Conservation (phyloP, 2,797 vertebrate species). For the Gadopsis bispinosus region DNA sequence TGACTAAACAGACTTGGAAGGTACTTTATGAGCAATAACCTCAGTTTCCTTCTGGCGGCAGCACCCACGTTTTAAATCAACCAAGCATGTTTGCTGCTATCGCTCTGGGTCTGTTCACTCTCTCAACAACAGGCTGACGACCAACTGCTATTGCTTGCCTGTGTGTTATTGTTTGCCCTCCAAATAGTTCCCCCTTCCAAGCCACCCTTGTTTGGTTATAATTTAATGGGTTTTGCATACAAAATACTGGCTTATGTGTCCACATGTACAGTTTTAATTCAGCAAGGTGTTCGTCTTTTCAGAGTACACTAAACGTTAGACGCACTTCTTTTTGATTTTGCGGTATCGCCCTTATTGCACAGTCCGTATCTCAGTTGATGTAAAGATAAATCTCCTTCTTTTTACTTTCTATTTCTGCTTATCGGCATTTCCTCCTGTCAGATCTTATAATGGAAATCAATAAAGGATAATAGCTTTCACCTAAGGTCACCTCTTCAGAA, state of each 20-base stretch:
- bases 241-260: constrained; percentile 28
- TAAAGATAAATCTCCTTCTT: constrained; percentile 37
- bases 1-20: constrained; percentile 51
- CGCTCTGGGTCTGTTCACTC: constrained; percentile 13
- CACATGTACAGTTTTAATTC: constrained; percentile 18
- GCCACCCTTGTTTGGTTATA: constrained; percentile 42
- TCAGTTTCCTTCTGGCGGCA: constrained; percentile 30
- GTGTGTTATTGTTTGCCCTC: constrained; percentile 54
- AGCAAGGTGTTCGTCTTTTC: constrained; percentile 8
- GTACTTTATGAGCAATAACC: constrained; percentile 55
- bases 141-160: constrained; percentile 58
- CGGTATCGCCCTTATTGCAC: neutral
- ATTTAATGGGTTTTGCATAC: constrained; percentile 40
- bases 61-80: constrained; percentile 49
- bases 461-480: constrained; percentile 61
- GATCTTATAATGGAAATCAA: constrained; percentile 55
- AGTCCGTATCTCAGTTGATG: constrained; percentile 19
- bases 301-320: constrained; percentile 21
- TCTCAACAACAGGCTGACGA: constrained; percentile 49
- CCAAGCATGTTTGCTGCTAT: constrained; percentile 44
- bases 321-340: constrained; percentile 13
- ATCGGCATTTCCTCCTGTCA: constrained; percentile 49
- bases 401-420: constrained; percentile 52
- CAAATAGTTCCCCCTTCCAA: constrained; percentile 37
- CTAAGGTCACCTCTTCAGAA: constrained; percentile 41